Conservation (phyloP, 2,113 vertebrate genomes). For the Lanius collurio region DNA sequence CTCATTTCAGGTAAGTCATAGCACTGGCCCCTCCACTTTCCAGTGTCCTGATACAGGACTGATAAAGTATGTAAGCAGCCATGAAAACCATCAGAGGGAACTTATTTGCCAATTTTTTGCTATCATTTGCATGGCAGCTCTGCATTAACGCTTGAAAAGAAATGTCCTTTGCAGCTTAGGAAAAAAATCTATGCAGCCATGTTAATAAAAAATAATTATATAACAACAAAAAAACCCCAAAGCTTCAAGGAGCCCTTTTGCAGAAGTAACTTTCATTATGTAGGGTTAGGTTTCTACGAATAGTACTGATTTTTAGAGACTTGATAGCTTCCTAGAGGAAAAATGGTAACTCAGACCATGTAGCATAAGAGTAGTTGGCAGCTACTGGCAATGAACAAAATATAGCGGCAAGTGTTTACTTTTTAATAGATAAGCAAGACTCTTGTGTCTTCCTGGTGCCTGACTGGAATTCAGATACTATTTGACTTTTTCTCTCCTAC, state of each 20-base stretch:
- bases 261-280: not conserved
- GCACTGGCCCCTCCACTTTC: not conserved
- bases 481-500: conserved; percentile 19
- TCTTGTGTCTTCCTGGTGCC: conserved; percentile 19
- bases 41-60: not conserved
- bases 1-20: not conserved
- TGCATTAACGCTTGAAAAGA: not conserved
- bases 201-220: not conserved
- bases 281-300: not conserved
- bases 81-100: not conserved
- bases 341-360: not conserved
- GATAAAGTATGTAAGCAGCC: not conserved
- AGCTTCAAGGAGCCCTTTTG: not conserved
- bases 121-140: not conserved
- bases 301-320: not conserved
- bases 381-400: not conserved
- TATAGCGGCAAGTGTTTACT: conserved; percentile 13
- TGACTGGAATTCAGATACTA: not conserved
- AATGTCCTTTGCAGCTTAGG: not conserved
- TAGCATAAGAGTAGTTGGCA: not conserved
- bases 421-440: conserved; percentile 6
- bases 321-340: not conserved
- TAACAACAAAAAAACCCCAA: not conserved
- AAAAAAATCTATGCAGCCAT: rapidly evolving
- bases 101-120: not conserved